Percentiles rank a stretch among this genome's conserved stretches.
These are phyloP conservation scores for Caenorhabditis sp. DNA, from an alignment of 2,888 invertebrate species.

Conservation along the genomic window DNA sequence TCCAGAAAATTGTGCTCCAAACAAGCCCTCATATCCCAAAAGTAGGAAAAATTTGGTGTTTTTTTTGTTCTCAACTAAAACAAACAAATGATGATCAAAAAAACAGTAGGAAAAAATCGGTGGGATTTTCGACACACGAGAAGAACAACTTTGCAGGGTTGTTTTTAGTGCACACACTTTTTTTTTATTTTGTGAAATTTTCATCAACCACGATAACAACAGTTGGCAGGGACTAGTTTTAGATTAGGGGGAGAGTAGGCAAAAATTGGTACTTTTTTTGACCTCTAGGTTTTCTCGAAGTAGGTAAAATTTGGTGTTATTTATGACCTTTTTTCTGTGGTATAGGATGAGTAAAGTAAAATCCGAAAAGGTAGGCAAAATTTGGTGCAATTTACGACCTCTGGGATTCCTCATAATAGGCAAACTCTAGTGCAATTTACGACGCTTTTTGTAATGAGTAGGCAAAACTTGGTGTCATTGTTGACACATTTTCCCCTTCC, in stretches of 20 bases:
- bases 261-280: neutral
- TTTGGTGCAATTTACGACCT: neutral
- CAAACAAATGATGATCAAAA: neutral
- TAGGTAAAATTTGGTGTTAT: neutral
- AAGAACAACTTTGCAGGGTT: too few species aligned
- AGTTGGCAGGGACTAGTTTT: conserved; percentile 15
- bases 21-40: too few species aligned
- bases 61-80: too few species aligned
- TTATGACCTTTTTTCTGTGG: neutral
- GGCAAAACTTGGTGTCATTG: neutral
- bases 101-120: too few species aligned
- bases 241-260: too few species aligned
- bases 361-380: neutral
- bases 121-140: too few species aligned
- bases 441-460: conserved; percentile 30
- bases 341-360: neutral
- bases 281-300: conserved; percentile 9
- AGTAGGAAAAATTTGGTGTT: too few species aligned
- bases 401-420: conserved; percentile 7
- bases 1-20: too few species aligned
- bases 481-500: neutral
- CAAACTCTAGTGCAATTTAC: too few species aligned
- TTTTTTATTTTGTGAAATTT: too few species aligned
- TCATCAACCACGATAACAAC: neutral
- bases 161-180: too few species aligned